These are phyloP conservation scores for Aphaenogaster ashmeadi DNA, from an alignment of 1,140 invertebrate species.

Conservation along the genomic window DNA sequence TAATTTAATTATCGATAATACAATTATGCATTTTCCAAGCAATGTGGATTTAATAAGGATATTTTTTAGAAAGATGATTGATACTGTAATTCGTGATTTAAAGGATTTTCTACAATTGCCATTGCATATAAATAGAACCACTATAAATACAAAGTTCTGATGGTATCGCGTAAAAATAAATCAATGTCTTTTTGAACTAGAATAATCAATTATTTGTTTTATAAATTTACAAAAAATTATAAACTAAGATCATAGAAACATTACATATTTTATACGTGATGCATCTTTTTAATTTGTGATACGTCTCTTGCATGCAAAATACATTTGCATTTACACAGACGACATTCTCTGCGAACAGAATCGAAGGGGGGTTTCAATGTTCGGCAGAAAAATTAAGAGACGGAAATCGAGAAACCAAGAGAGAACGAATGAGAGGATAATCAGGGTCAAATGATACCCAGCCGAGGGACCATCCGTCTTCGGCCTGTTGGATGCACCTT, in stretches of 20 bases:
- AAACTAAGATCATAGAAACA: not conserved
- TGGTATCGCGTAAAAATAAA: not conserved
- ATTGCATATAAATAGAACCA: not conserved
- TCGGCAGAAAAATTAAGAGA: conserved; percentile 55
- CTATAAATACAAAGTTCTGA: not conserved
- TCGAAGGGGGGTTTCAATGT: conserved; percentile 26
- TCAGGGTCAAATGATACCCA: conserved; percentile 59
- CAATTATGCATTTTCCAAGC: not conserved
- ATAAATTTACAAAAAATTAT: not conserved
- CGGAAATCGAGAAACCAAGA: conserved; percentile 40
- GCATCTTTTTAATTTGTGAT: conserved; percentile 5
- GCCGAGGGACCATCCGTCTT: conserved; percentile 56
- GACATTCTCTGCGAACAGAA: conserved; percentile 1
- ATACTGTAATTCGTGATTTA: not conserved
- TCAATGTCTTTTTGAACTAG: not conserved
- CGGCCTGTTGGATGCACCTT: conserved; percentile 39
- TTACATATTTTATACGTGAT: conserved; percentile 15
- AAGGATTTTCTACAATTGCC: not conserved
- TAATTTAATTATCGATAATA: conserved; percentile 27
- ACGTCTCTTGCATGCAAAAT: not conserved
- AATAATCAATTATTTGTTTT: conserved; percentile 12
- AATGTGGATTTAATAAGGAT: not conserved
- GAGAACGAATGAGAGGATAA: conserved; percentile 60
- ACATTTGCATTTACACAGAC: not conserved
- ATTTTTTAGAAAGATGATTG: not conserved